Evolutionary conservation across 2,888 invertebrate genomes (phyloP).

Genomic region (Hofmannophila pseudospretella): DNA sequence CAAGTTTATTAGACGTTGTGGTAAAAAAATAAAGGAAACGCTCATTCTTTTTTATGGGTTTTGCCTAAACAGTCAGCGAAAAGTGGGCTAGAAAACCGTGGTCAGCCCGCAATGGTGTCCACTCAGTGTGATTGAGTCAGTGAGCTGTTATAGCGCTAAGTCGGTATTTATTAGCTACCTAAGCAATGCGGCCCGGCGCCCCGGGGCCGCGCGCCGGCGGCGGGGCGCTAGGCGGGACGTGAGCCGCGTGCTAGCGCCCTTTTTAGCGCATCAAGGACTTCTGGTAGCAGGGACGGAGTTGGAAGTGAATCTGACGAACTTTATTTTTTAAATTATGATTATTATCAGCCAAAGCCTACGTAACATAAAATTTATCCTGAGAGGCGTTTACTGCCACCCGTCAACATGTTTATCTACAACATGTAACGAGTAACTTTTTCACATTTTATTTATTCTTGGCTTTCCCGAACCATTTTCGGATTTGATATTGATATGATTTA

Average conservation of each 20-base stretch:
- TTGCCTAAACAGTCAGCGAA: slow-evolving; percentile 5
- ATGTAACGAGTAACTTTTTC: too few species aligned
- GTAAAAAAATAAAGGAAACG: background rate
- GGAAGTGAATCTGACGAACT: background rate
- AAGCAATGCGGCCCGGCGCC: slow-evolving; percentile 22
- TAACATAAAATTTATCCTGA: too few species aligned
- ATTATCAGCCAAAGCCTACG: too few species aligned
- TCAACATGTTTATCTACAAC: too few species aligned
- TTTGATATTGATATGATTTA: too few species aligned
- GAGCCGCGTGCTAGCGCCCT: slow-evolving; percentile 26
- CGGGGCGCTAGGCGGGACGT: slow-evolving; percentile 27
- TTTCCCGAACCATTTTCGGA: too few species aligned
- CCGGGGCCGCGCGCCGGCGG: slow-evolving; percentile 20
- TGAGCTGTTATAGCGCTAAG: slow-evolving; percentile 18
- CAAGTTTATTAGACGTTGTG: too few species aligned
- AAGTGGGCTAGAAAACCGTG: slow-evolving; percentile 20
- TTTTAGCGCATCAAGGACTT: slow-evolving; percentile 27
- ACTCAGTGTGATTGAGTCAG: slow-evolving; percentile 27
- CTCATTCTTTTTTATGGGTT: slow-evolving; percentile 4
- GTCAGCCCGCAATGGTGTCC: too few species aligned
- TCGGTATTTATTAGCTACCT: slow-evolving; percentile 30
- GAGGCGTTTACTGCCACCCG: too few species aligned
- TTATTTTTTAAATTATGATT: too few species aligned
- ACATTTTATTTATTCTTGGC: too few species aligned
- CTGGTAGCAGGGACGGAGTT: slow-evolving; percentile 9